phyloP scores from a whole-genome alignment of 1,140 invertebrate genomes.

The Lethocerus indicus region DNA sequence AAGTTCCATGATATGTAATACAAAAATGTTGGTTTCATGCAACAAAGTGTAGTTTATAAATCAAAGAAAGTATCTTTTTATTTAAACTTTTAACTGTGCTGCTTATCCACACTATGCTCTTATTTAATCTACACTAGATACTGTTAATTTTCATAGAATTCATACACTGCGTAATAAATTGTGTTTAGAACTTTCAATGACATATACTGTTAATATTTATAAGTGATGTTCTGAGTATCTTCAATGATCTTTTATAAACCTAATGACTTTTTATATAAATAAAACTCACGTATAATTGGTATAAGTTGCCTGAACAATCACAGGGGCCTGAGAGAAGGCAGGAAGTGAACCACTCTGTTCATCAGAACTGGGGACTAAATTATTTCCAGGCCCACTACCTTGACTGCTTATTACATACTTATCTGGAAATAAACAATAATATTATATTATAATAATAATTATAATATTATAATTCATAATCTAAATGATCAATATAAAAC shows the following conservation, averaged over 20 bases:
- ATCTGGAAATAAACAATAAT: constrained; percentile 10
- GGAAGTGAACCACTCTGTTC: background rate
- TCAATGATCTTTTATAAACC: background rate
- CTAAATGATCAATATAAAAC: too few species aligned
- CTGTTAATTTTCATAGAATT: background rate
- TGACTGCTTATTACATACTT: constrained; percentile 7
- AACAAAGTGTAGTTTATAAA: too few species aligned
- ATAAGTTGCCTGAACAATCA: constrained; percentile 16
- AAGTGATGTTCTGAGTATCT: background rate
- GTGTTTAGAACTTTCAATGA: background rate
- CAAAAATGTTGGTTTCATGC: too few species aligned
- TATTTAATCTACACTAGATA: background rate
- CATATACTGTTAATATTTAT: background rate
- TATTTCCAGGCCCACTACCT: constrained; percentile 5
- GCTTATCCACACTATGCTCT: background rate
- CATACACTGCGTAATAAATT: background rate
- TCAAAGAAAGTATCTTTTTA: too few species aligned
- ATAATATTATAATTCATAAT: too few species aligned
- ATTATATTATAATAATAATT: too few species aligned
- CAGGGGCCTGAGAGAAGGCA: constrained; percentile 13
- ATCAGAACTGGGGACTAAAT: constrained; percentile 8
- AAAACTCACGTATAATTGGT: constrained; percentile 15
- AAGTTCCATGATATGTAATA: too few species aligned
- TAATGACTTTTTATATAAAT: background rate
- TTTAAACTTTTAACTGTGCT: too few species aligned